These are phyloP conservation scores for Lamellibrachia columna DNA, from an alignment of 2,888 invertebrate species.

Conservation along the genomic window DNA sequence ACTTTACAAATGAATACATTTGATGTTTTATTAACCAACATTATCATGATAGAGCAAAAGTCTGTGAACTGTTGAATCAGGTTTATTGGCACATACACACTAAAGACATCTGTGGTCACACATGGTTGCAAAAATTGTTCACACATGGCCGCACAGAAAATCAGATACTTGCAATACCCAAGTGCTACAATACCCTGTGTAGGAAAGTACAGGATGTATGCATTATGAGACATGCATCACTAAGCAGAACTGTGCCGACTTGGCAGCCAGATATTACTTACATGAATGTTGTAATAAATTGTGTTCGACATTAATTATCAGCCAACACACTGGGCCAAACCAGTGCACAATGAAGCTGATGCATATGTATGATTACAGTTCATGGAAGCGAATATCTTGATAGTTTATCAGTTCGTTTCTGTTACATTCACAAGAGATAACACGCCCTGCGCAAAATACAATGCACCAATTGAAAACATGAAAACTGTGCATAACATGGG, in stretches of 20 bases:
- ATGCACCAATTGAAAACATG: background rate
- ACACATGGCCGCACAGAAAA: background rate
- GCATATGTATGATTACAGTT: background rate
- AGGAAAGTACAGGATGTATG: too few species aligned
- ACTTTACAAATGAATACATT: background rate
- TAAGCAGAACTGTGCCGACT: background rate
- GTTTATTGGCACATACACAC: background rate
- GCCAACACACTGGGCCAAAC: background rate
- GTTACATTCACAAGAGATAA: background rate
- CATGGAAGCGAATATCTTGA: background rate
- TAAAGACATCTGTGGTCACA: background rate
- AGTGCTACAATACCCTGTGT: too few species aligned
- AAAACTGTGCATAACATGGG: constrained; percentile 7
- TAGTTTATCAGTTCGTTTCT: background rate
- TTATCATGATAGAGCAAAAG: background rate
- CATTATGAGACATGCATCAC: background rate
- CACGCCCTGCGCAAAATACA: background rate
- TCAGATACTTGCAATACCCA: background rate
- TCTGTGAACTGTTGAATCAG: background rate
- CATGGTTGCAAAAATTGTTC: background rate
- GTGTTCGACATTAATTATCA: background rate
- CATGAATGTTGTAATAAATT: background rate
- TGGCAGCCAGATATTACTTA: background rate
- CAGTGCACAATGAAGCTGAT: background rate
- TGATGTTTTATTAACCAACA: background rate